A percentile compares a stretch with the other conserved stretches of the same genome.
These are phyloP conservation scores for Indicator maculatus DNA, from an alignment of 2,113 vertebrate species.

Conservation along the genomic window DNA sequence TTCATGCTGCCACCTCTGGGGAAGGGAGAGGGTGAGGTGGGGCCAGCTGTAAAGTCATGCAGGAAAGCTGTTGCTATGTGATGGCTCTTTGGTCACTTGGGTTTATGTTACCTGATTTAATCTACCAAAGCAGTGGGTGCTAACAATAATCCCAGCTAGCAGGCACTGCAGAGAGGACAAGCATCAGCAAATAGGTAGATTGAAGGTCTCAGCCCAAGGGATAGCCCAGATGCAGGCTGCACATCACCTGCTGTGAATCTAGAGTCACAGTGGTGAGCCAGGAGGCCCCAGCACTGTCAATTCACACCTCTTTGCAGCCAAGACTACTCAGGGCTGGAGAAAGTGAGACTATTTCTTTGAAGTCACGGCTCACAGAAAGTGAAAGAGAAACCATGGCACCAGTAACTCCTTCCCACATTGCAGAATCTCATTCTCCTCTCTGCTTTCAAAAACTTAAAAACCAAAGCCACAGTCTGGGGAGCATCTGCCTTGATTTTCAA, in stretches of 20 bases:
- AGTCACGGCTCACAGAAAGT: neutral
- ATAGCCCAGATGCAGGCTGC: neutral
- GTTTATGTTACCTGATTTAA: rapidly evolving
- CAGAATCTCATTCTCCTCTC: neutral
- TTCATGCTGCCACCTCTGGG: neutral
- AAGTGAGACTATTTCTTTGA: neutral
- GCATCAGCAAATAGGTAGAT: neutral
- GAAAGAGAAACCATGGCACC: neutral
- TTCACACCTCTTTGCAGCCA: neutral
- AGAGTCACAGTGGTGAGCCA: neutral
- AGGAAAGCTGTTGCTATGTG: neutral
- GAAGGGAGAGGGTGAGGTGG: neutral
- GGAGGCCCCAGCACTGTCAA: neutral
- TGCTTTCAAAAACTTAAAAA: neutral
- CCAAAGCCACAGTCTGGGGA: neutral
- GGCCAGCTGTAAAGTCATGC: neutral
- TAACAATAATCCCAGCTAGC: neutral
- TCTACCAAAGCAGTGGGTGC: neutral
- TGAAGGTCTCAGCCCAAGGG: neutral
- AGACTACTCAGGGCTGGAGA: neutral
- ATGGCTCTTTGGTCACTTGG: neutral
- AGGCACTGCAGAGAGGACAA: neutral
- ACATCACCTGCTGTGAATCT: neutral
- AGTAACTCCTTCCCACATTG: neutral
- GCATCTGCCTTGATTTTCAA: neutral